Base-by-base conservation (phyloP, 2,113 vertebrate species). In the Datnioides undecimradiatus region DNA sequence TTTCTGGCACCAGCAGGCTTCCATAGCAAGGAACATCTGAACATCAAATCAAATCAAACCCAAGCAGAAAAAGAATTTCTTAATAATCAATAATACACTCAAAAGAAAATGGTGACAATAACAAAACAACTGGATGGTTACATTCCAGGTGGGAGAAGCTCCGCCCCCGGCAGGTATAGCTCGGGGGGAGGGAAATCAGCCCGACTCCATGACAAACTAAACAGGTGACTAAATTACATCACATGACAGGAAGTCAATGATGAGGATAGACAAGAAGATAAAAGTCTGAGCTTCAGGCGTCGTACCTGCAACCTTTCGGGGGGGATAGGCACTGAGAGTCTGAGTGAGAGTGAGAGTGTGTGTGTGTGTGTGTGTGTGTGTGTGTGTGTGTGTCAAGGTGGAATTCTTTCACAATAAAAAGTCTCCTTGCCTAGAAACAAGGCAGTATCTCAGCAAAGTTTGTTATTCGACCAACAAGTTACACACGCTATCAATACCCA, bases 1-100 rank as follows among this genome's bases (percentile, higher is more conserved):
- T 73, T 67, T 72, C 36, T 76, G 75, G 52, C 75, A 73, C 74
- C 19, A 41, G 65, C 59, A 62, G 27, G 48, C 66, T 31, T 72
- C 84, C n/a, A 40, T 43, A 55, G 29, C 11, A 4, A 9, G 13
- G 1, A 40, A 48, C 25, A 49, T 41, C 7, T 5, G 16, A 34
- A 68, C 54, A 75, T 6, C 54, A 68, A 73, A 68, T 23, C 31
- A 48, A 49, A 45, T 27, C 3, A 45, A 45, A 21, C 19, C 13
- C 23, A 64, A 69, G 64, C 31, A 48, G 49, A 13, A 21, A 51
- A 63, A 33, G 19, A 33, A 43, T 57, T 12, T 73, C 38, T 41
- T 31, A 55, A 40, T 41, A 17, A 38, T 3, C 0, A 33, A 73
- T 66, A 29, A 29, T 16, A 60, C 27, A 59, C n/a, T 33, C 17